Base-by-base conservation (phyloP, 23 tunicate species). In the Halocynthia aurantium region DNA sequence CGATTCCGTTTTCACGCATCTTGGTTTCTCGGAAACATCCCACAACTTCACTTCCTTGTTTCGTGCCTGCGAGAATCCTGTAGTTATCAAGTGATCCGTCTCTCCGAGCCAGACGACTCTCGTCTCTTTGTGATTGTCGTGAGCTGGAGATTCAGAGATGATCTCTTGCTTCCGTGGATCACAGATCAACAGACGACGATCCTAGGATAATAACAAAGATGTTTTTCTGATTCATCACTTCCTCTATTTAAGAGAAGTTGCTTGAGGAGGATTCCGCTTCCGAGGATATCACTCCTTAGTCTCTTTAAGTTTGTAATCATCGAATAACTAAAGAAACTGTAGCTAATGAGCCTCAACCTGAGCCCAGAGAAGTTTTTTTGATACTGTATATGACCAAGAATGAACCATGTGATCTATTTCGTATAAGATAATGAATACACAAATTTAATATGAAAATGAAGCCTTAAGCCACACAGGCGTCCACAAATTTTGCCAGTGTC, bases 111-210 rank as follows among this genome's bases (percentile, higher is more conserved):
- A 92, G 50, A 72, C 51, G 21, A 92, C 82, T 15, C 98, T 66
- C 17, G 92, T 82, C 15, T 92, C 98, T 66, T 92, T 92, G 79
- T 92, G 98, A 67, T 92, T 92, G 52, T 52, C 88, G 70, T 92
- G 98, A 12, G 83, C 92, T 6, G 51, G 12, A n/a, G 72, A 61
- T 55, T 78, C 81, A 40, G 67, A 40, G 6, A 52, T 65, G 52
- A 83, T 69, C 7, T 7, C 53, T 11, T 67, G 50, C 52, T 68
- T 60, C 9, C 98, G 57, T 55, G 93, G 92, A 67, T 92, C 90
- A 8, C 74, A 19, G 13, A 92, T 67, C 13, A 51, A 52, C 19
- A 92, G 18, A 0, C 62, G 72, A 62, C 88, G 83, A 68, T 80
- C 85, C 98, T 92, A 52, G 6, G 21, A 81, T 75, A 6, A 0